Base-by-base conservation (phyloP, 2,888 invertebrate species). In the Sphecodes monilicornis region DNA sequence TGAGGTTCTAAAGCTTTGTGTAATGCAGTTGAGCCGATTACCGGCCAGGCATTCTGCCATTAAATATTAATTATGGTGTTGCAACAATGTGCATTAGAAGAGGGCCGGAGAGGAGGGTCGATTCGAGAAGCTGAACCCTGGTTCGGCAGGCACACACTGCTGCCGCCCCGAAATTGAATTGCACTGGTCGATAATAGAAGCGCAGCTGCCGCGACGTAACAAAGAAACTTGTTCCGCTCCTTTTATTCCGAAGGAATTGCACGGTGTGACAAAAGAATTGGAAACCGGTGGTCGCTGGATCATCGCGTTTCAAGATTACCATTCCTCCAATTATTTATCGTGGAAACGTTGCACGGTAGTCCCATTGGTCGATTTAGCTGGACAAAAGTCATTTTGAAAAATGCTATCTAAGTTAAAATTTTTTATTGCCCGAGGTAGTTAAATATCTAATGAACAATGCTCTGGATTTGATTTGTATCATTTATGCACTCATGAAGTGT, bases 1-100 rank as follows among this genome's bases (percentile, higher is more conserved):
- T 46, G 75, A 57, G 70, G 50, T 73, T 60, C 11, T 83, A 85
- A 86, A 81, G 83, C 85, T 80, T 86, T 79, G 64, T 80, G 80
- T 81, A 85, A 90, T 82, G 82, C 74, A 88, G 85, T 84, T 90
- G 82, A 90, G 90, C 89, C 89, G 90, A 90, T 90, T 90, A 90
- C 73, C 78, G 46, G 83, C 64, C 70, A 70, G 26, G 74, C 74
- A 76, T 83, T 81, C 76, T 71, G 77, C 78, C 86, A 89, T 90
- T 90, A 90, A 90, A 86, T 90, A 89, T 87, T 90, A 90, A 90
- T 90, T 90, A 89, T 75, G 71, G 32, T 57, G 60, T 71, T 71
- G 79, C 84, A 90, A 81, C 84, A 84, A 82, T 54, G 76, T 83
- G 70, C 86, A 80, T 80, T 80, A 82, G 16, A 54, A 5, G 29